Conservation (phyloP, 2,888 invertebrate species). For the Anarsia innoxiella region DNA sequence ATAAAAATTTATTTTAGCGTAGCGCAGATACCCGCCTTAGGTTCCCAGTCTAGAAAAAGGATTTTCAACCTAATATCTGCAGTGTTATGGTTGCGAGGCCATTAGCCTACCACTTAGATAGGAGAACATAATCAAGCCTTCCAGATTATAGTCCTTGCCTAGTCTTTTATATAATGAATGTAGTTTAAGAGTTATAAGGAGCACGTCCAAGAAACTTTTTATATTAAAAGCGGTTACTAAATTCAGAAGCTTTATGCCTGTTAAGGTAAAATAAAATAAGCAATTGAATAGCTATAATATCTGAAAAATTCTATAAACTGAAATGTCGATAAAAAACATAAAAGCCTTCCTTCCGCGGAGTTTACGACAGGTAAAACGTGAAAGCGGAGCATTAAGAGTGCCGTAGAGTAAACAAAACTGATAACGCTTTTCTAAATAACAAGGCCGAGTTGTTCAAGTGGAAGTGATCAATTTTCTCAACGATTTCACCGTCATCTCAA, state of each 20-base stretch:
- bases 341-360: too few relatives aligned
- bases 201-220: constrained; percentile 9
- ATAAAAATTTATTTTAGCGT: constrained; percentile 21
- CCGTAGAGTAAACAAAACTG: constrained; percentile 27
- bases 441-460: constrained; percentile 51
- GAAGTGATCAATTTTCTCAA: constrained; percentile 72
- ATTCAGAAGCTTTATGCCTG: too few relatives aligned
- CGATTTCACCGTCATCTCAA: constrained; percentile 71
- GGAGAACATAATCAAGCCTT: constrained; percentile 1
- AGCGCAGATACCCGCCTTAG: constrained; percentile 6
- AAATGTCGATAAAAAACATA: too few relatives aligned
- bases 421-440: constrained; percentile 40
- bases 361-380: background rate
- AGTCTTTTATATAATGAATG: constrained; percentile 8
- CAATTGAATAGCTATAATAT: too few relatives aligned
- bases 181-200: constrained; percentile 11
- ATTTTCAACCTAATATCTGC: constrained; percentile 15
- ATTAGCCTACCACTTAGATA: constrained; percentile 4
- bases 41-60: constrained; percentile 10
- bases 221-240: constrained; percentile 7
- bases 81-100: constrained; percentile 10
- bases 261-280: too few relatives aligned
- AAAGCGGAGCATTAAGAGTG: constrained; percentile 4
- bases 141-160: constrained; percentile 5
- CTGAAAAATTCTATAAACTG: too few relatives aligned